Base-by-base conservation (phyloP, 2,888 invertebrate species). In the Timema cristinae region DNA sequence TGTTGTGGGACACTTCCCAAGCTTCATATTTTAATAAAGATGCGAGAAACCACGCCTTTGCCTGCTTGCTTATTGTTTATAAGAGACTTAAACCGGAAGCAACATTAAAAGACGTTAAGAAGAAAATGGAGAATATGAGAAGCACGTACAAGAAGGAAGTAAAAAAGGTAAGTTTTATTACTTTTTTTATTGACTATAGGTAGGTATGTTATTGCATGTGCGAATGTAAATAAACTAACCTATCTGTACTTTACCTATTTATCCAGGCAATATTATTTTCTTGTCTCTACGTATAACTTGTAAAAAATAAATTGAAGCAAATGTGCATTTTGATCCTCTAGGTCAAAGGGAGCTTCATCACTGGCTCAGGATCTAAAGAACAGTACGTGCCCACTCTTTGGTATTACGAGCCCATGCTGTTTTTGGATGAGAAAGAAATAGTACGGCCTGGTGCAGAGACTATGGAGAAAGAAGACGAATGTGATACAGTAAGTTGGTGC, bases 91-190 rank as follows among this genome's bases (percentile, higher is more conserved):
- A 48, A 47, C 32, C 63, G 9, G 63, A 2, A 63, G 63, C 16
- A 47, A 63, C 63, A 9, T 47, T 63, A 47, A 48, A 48, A 32
- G 63, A 47, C 47, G 47, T 63, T 15, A 32, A 63, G 32, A 63
- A 63, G 16, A 63, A 32, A 48, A 16, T 63, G 63, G 63, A 63
- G 13, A 63, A 63, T 48, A 32, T 63, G 63, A 10, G 63, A 63
- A 63, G 32, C 48, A 13, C 63, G 9, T 63, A 63, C 63, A 63
- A 63, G 16, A 56, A 16, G 56, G 13, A 56, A 13, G 56, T 5
- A 11, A n/a, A 13, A 7, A 56, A 56, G 56, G 56, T 56, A 56
- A 56, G 7, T 32, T 32, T 32, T 32, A 32, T 32, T 32, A 32
- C 32, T 32, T 32, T 32, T n/a, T 32, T 32, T 32, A 32, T 32